phyloP scores from a whole-genome alignment of 2,797 vertebrate species.

The Microctenopoma lineatum region DNA sequence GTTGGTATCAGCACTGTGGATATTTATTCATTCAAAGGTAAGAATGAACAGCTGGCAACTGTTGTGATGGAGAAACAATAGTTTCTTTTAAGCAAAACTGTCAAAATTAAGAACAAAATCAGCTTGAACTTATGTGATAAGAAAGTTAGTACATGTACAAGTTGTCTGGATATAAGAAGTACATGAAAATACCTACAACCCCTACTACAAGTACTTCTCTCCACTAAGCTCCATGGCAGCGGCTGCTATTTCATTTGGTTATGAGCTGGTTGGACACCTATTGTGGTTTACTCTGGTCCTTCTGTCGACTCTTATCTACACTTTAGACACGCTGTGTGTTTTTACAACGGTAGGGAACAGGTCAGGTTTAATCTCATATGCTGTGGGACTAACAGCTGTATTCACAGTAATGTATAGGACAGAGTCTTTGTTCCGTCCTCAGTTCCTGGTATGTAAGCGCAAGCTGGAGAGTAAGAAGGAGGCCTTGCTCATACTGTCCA shows the following conservation, averaged over 20 bases:
- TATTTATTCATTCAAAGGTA: no score
- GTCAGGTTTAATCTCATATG: constrained; percentile 6
- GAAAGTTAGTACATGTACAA: no score
- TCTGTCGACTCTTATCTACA: constrained; percentile 34
- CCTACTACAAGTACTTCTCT: background rate
- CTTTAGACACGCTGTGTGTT: constrained; percentile 44
- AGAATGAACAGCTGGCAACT: no score
- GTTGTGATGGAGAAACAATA: no score
- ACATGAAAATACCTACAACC: no score
- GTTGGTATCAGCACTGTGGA: no score
- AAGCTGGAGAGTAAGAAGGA: constrained; percentile 98
- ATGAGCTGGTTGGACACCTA: constrained; percentile 31
- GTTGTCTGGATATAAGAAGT: no score
- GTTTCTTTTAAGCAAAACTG: no score
- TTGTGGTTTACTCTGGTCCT: constrained; percentile 28
- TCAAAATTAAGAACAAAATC: no score
- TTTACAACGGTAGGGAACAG: constrained; percentile 25
- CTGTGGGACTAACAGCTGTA: background rate
- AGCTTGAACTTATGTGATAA: no score
- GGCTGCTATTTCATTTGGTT: constrained; percentile 42
- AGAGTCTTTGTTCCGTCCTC: background rate
- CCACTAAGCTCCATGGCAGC: constrained; percentile 10
- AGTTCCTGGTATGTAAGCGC: constrained; percentile 91
- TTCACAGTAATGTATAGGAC: background rate
- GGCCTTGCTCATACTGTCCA: constrained; percentile 94